Evolutionary conservation across 1,140 invertebrate genomes (phyloP), one percentile per base, ranked within the genome.

Genomic region (Acarapis woodi): DNA sequence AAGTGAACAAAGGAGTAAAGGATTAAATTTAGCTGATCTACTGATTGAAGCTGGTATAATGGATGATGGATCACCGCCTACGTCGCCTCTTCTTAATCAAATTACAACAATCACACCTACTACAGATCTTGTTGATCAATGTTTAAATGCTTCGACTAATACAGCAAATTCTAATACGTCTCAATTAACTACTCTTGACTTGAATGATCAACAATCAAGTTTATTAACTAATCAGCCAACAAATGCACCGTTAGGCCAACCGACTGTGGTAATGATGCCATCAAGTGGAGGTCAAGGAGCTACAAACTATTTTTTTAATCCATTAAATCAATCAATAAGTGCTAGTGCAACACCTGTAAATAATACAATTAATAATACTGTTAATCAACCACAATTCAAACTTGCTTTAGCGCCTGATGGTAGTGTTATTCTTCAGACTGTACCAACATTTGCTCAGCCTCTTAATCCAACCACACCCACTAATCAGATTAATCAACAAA

Each of bases 31-130:
- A 34, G 48, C 45, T 34, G 48, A 50, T 19, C 22, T 50, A 9
- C 39, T 50, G 18, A 49, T 48, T 41, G 46, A 50, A 32, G 39
- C 40, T 35, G 49, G 49, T 14, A 50, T 50, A 26, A 38, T 50
- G 20, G 40, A 42, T 19, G 46, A 44, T 3, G 40, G 23, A 15
- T 35, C 31, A 19, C 42, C 42, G 19, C 42, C 42, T n/a, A 23
- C 40, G 19, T 43, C 42, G 19, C 42, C 42, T 2, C 20, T 24
- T 19, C 12, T 26, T 12, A 18, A 14, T 8, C 8, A 42, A 6
- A 19, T 12, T 30, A 22, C 22, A 9, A 40, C 32, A 18, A 23
- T 15, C 18, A 18, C 12, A 37, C 16, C 15, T 33, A n/a, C 24
- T 14, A 30, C 20, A 10, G 28, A 31, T 24, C 8, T 12, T 8